These are phyloP conservation scores for Notolabrus celidotus DNA, from an alignment of 2,797 vertebrate genomes.

Conservation along the genomic window DNA sequence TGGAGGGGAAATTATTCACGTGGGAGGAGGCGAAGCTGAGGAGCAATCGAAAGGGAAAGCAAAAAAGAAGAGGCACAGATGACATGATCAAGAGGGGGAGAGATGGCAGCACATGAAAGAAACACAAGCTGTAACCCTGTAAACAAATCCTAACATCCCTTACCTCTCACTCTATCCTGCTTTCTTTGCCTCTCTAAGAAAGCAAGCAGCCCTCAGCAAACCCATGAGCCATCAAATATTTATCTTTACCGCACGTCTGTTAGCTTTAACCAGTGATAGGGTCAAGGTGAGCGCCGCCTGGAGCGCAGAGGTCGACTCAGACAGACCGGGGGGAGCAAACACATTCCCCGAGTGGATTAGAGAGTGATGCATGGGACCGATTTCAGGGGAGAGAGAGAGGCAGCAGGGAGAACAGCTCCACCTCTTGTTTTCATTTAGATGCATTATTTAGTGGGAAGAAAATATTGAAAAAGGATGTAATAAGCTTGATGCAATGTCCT, in stretches of 20 bases:
- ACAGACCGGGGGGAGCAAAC: slow-evolving; percentile 25
- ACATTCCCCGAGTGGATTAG: slow-evolving; percentile 1
- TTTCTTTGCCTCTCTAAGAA: slow-evolving; percentile 3
- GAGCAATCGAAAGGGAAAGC: background rate
- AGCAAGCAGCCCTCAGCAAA: slow-evolving; percentile 27
- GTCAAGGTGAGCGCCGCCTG: slow-evolving; percentile 24
- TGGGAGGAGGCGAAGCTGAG: slow-evolving; percentile 18
- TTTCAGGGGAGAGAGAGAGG: slow-evolving; percentile 2
- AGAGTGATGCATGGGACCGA: slow-evolving; percentile 1
- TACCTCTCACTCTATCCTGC: background rate
- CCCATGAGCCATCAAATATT: slow-evolving; percentile 55
- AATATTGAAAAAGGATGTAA: no score
- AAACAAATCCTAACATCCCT: slow-evolving; percentile 14
- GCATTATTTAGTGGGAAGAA: no score
- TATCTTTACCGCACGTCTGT: slow-evolving; percentile 41
- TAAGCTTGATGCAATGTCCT: no score
- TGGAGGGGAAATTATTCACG: slow-evolving; percentile 16
- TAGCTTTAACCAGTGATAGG: slow-evolving; percentile 38
- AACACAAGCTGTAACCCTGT: background rate
- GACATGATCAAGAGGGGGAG: background rate
- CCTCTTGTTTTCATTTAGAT: no score
- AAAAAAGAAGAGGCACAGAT: slow-evolving; percentile 7
- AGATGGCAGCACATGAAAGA: slow-evolving; percentile 4
- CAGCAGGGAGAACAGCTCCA: no score
- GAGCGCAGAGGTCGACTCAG: slow-evolving; percentile 10